These are phyloP conservation scores for Lochmaea capreae DNA, from an alignment of 2,888 invertebrate species.

Conservation along the genomic window DNA sequence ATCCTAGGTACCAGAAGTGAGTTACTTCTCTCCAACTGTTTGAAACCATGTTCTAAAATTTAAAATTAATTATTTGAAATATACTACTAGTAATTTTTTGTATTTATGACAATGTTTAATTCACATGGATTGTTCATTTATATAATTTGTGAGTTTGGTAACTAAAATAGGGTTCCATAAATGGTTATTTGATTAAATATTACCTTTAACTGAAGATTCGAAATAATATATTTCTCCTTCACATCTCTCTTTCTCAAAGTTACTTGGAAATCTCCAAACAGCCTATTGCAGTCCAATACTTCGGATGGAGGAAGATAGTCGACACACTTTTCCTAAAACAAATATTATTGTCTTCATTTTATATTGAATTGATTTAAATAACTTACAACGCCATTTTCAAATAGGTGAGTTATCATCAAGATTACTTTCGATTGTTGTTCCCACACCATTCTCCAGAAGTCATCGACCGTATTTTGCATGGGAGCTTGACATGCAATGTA, in stretches of 20 bases:
- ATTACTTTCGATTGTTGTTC: constrained; percentile 91
- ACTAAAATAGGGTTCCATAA: no score
- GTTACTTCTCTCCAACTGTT: constrained; percentile 89
- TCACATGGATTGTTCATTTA: no score
- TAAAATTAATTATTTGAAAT: background rate
- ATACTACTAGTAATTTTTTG: no score
- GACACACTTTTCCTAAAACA: constrained; percentile 83
- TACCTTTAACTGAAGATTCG: constrained; percentile 84
- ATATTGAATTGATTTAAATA: background rate
- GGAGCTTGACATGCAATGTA: constrained; percentile 96
- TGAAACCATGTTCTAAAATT: constrained; percentile 75
- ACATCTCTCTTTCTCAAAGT: constrained; percentile 90
- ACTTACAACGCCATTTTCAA: constrained; percentile 86
- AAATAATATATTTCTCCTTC: constrained; percentile 90
- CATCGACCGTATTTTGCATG: constrained; percentile 82
- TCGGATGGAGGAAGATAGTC: constrained; percentile 93
- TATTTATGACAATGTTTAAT: no score
- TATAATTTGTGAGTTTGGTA: no score
- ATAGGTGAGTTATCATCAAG: constrained; percentile 90
- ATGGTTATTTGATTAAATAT: background rate
- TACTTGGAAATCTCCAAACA: constrained; percentile 89
- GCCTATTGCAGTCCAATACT: constrained; percentile 87
- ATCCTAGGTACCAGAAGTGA: constrained; percentile 92
- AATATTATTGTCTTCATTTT: background rate
- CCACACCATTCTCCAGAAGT: constrained; percentile 98